phyloP scores from a whole-genome alignment of 2,797 vertebrate genomes.

The Phrynocephalus forsythii region DNA sequence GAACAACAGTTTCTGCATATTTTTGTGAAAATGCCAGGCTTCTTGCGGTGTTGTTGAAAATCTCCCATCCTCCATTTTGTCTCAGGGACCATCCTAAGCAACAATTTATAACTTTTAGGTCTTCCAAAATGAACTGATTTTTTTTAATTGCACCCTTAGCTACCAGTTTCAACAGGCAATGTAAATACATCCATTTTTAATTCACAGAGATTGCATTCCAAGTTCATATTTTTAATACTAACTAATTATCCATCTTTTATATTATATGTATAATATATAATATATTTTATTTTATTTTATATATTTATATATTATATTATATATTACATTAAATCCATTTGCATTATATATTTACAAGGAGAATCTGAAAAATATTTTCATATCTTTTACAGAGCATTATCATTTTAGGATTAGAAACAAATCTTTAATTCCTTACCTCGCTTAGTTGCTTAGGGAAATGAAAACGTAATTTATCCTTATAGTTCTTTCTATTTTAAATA shows the following conservation, averaged over 20 bases:
- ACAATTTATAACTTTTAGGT: constrained; percentile 53
- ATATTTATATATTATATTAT: too few species aligned
- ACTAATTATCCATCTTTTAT: too few species aligned
- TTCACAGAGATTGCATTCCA: background rate
- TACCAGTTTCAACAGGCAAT: background rate
- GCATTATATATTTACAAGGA: background rate
- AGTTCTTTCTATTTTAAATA: constrained; percentile 65
- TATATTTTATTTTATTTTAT: too few species aligned
- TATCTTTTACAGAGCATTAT: constrained; percentile 12
- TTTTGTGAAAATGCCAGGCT: constrained; percentile 82
- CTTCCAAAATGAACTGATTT: constrained; percentile 31
- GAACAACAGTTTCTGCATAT: constrained; percentile 86
- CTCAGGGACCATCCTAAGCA: constrained; percentile 77
- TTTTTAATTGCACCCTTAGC: constrained; percentile 8
- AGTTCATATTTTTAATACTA: background rate
- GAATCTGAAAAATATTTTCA: constrained; percentile 10
- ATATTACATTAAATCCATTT: background rate
- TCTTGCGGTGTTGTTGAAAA: constrained; percentile 79
- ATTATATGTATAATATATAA: too few species aligned
- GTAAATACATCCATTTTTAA: background rate
- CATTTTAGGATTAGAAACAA: constrained; percentile 48
- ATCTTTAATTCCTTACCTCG: constrained; percentile 71
- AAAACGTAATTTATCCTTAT: constrained; percentile 60
- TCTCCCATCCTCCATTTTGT: constrained; percentile 79
- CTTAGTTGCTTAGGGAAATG: constrained; percentile 58